Base-by-base conservation (phyloP, 2,113 vertebrate species). In the Megaceryle maxima region DNA sequence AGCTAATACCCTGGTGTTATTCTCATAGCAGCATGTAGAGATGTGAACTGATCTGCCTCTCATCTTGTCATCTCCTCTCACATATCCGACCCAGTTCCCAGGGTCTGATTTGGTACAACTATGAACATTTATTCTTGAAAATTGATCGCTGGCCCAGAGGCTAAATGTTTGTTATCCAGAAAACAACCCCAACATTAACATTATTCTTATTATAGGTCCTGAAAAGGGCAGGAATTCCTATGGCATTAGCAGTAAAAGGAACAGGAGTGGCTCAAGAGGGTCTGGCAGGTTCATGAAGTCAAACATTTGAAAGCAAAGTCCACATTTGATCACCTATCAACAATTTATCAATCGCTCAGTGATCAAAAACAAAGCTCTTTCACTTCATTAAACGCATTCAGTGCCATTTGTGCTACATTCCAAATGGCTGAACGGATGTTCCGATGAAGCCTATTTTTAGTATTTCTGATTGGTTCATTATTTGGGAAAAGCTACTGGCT, bases 61-160 rank as follows among this genome's bases (percentile, higher is more conserved):
- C 92, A 95, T 97, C 97, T 98, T 96, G 95, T 97, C 97, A 96
- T 97, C 96, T 85, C 91, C 85, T 90, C 63, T 93, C 73, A 83
- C 33, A 78, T 94, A 97, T 87, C 94, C 75, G 35, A 97, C 96
- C 92, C 96, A 97, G 90, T 97, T 98, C 80, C 80, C 87, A 95
- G 81, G 77, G 62, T 60, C 83, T 92, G 83, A 87, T 94, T 95
- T 79, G 57, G 87, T 87, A 69, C 81, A 84, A 76, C 81, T 79
- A 70, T 67, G 88, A 94, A 68, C 83, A 83, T 84, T 95, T 94
- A 74, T 84, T 94, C 94, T 89, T 85, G 81, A 91, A 95, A 95
- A 95, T 67, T 96, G 88, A 96, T 96, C 83, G 91, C 25, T 91
- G 57, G 83, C 81, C 83, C 55, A 70, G 83, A 94, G 84, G 84